Evolutionary conservation across 2,797 vertebrate species (phyloP).

Genomic region (Urocyon cinereoargenteus): DNA sequence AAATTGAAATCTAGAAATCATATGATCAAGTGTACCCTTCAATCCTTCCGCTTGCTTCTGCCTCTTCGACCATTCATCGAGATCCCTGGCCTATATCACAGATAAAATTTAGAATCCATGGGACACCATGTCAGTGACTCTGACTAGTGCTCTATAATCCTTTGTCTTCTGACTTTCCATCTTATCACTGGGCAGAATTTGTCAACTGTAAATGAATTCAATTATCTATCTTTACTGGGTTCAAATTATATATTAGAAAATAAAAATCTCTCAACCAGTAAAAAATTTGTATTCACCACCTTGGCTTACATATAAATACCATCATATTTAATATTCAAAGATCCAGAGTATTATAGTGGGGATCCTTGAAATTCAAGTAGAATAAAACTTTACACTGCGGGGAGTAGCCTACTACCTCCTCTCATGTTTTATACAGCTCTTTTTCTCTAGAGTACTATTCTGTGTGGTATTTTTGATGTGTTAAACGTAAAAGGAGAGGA

Average conservation of each 20-base stretch:
- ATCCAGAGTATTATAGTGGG: not conserved
- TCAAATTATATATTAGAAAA: not conserved
- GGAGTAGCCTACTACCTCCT: not conserved
- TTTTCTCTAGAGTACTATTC: not conserved
- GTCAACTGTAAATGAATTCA: slow-evolving; percentile 6
- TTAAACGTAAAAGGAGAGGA: slow-evolving; percentile 14
- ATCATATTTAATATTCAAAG: not conserved
- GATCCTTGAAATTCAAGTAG: not conserved
- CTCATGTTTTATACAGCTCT: not conserved
- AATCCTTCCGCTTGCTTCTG: not conserved
- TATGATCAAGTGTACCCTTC: not conserved
- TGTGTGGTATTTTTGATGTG: slow-evolving; percentile 1
- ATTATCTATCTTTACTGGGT: not conserved
- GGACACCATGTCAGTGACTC: not conserved
- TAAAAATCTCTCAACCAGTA: slow-evolving; percentile 35
- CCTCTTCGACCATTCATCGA: not conserved
- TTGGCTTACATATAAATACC: not conserved
- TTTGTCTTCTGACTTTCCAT: not conserved
- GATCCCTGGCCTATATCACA: not conserved
- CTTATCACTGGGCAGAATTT: not conserved
- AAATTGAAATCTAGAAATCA: not conserved
- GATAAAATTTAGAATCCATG: not conserved
- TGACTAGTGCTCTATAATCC: not conserved
- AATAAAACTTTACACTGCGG: not conserved
- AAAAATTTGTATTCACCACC: not conserved